These are phyloP conservation scores for Drosophila navojoa DNA, from an alignment of 1,140 invertebrate species.

Conservation along the genomic window DNA sequence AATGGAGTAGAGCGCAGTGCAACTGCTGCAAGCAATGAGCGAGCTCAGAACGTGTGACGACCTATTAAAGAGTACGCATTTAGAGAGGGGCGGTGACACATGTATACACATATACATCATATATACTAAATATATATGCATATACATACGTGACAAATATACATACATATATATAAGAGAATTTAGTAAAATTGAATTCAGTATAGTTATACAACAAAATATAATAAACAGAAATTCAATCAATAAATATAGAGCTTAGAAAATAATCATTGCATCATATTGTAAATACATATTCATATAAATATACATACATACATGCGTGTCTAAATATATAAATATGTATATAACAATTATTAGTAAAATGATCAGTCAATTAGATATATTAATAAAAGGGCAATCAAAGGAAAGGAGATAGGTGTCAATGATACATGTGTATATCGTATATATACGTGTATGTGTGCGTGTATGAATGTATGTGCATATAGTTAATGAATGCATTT, in stretches of 20 bases:
- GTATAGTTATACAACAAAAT: constrained; percentile 3
- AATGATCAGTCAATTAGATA: background rate
- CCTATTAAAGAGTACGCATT: no score
- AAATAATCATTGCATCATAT: background rate
- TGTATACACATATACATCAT: no score
- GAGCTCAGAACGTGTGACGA: background rate
- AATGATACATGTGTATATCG: background rate
- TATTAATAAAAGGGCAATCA: background rate
- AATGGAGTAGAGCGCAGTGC: constrained; percentile 9
- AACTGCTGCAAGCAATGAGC: background rate
- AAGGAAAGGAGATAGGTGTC: background rate
- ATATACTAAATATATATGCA: background rate
- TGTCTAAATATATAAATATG: no score
- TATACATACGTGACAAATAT: background rate
- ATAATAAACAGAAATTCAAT: constrained; percentile 8
- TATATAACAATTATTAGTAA: constrained; percentile 12
- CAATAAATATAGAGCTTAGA: background rate
- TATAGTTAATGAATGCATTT: no score
- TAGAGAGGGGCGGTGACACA: background rate
- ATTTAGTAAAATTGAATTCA: no score
- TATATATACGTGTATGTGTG: constrained; percentile 9
- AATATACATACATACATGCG: background rate
- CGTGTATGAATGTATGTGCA: background rate
- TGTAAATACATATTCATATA: background rate
- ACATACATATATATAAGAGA: background rate